phyloP scores from a whole-genome alignment of 2,113 vertebrate species.

The Hoplias malabaricus region DNA sequence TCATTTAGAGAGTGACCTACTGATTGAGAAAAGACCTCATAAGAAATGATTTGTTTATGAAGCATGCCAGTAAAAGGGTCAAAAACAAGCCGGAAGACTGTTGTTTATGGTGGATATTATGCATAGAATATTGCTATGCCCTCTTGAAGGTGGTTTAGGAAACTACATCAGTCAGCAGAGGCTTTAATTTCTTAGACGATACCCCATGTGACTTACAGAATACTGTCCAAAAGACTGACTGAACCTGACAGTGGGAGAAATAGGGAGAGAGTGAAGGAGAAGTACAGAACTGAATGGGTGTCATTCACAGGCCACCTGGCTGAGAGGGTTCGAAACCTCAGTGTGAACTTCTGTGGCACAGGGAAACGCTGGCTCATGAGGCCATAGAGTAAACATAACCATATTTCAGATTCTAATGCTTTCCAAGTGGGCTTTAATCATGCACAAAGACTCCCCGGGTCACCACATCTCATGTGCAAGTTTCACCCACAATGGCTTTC shows the following conservation, averaged over 20 bases:
- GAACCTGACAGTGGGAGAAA: background rate
- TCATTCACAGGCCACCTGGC: conserved; percentile 29
- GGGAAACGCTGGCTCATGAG: conserved; percentile 53
- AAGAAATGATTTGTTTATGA: background rate
- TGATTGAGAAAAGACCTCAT: conserved; percentile 45
- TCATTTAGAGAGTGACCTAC: conserved; percentile 59
- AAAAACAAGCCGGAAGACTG: background rate
- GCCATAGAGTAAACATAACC: conserved; percentile 62
- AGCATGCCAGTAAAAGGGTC: conserved; percentile 1
- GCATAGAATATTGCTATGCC: background rate
- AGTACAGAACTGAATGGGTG: conserved; percentile 2
- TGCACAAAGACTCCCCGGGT: conserved; percentile 66
- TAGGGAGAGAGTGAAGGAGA: background rate
- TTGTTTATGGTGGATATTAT: background rate
- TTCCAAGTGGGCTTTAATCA: conserved; percentile 69
- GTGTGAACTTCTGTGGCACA: conserved; percentile 52
- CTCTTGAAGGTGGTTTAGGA: background rate
- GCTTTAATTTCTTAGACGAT: background rate
- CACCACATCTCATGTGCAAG: conserved; percentile 59
- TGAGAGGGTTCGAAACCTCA: conserved; percentile 39
- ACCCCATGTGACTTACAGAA: background rate
- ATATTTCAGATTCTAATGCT: conserved; percentile 66
- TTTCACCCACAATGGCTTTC: conserved; percentile 62
- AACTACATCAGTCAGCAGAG: background rate
- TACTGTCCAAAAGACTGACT: background rate